Evolutionary conservation across 2,797 vertebrate genomes (phyloP).

Genomic region (Siniperca scherzeri): DNA sequence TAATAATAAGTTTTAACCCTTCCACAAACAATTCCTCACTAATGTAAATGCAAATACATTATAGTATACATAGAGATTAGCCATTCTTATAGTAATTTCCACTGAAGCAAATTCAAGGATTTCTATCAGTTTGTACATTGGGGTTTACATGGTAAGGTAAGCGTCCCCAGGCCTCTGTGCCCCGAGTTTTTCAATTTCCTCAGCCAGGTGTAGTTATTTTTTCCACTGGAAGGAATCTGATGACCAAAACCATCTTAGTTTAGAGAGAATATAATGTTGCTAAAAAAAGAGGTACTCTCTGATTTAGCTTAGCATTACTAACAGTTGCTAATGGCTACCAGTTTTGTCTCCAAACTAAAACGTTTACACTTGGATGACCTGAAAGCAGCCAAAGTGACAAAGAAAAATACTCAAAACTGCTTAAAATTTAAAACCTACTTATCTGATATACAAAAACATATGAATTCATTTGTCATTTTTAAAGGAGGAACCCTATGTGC

Average conservation of each 20-base stretch:
- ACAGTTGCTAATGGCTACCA: neutral
- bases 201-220: neutral
- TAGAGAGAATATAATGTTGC: neutral
- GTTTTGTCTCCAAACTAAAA: neutral
- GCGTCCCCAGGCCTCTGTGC: neutral
- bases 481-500: constrained; percentile 9
- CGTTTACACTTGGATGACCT: neutral
- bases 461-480: constrained; percentile 30
- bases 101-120: neutral
- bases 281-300: neutral
- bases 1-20: neutral
- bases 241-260: neutral
- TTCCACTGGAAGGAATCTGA: neutral
- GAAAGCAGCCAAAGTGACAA: neutral
- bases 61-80: too few relatives aligned
- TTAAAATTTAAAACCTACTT: neutral
- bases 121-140: neutral
- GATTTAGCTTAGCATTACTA: neutral
- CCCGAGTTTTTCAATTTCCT: neutral
- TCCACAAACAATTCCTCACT: neutral
- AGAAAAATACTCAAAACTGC: constrained; percentile 1
- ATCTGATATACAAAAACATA: constrained; percentile 14
- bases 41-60: neutral
- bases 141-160: neutral
- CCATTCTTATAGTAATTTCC: neutral